Evolutionary conservation across 2,113 vertebrate species (phyloP).

Genomic region (Protobothrops mucrosquamatus): DNA sequence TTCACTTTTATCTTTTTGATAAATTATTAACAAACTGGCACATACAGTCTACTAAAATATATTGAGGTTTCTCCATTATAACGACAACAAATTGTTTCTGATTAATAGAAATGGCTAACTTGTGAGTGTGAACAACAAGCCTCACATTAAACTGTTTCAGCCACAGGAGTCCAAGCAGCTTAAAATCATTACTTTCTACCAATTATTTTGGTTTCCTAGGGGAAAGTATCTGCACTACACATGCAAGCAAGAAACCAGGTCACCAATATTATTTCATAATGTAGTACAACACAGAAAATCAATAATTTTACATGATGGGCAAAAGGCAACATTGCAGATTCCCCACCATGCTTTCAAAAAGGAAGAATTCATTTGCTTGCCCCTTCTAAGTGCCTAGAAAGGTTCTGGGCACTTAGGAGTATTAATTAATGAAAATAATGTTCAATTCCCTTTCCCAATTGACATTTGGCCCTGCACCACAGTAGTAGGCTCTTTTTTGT

Average conservation of each 20-base stretch:
- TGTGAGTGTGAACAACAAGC: slow-evolving; percentile 33
- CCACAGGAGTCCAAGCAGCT: not conserved
- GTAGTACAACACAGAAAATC: not conserved
- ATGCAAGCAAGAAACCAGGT: slow-evolving; percentile 13
- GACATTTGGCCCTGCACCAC: not conserved
- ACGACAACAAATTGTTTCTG: slow-evolving; percentile 22
- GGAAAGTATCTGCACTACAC: not conserved
- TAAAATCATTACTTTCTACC: slow-evolving; percentile 38
- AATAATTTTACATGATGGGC: slow-evolving; percentile 7
- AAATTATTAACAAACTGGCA: slow-evolving; percentile 21
- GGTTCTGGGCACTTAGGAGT: not conserved
- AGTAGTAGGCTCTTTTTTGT: not conserved
- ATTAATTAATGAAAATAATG: not conserved
- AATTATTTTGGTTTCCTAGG: slow-evolving; percentile 31
- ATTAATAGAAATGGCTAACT: slow-evolving; percentile 9
- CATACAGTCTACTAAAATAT: not conserved
- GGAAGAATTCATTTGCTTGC: not conserved
- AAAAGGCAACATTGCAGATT: not conserved
- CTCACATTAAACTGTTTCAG: slow-evolving; percentile 17
- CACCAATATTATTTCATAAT: not conserved
- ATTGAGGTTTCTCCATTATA: slow-evolving; percentile 22
- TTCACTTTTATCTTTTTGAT: slow-evolving; percentile 30
- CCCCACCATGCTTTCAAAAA: not conserved
- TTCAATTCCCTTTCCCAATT: not conserved
- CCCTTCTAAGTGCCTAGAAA: not conserved